phyloP scores from a whole-genome alignment of 2,888 invertebrate species.

The Marasmarcha lunaedactyla region DNA sequence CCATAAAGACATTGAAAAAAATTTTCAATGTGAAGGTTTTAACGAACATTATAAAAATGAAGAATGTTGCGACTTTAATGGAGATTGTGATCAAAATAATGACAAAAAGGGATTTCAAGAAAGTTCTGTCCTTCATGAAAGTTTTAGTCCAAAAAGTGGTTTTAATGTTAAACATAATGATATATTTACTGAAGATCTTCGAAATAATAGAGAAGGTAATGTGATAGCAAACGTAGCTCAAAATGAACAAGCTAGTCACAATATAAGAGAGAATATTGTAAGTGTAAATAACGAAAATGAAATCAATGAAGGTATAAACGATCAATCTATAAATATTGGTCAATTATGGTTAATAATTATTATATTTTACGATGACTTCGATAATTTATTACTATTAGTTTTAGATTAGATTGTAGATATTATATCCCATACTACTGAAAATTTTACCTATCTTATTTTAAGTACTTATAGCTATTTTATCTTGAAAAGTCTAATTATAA shows the following conservation, averaged over 20 bases:
- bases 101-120: too few species aligned
- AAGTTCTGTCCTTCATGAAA: too few species aligned
- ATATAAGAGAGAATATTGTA: conserved; percentile 38
- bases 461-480: too few species aligned
- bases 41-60: too few species aligned
- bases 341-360: conserved; percentile 50
- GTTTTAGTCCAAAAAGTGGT: too few species aligned
- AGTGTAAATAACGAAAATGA: neutral
- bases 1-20: too few species aligned
- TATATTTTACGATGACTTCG: conserved; percentile 32
- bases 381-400: conserved; percentile 33
- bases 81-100: conserved; percentile 8
- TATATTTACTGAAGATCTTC: conserved; percentile 1
- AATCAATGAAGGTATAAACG: conserved; percentile 20
- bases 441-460: neutral
- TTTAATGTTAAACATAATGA: too few species aligned
- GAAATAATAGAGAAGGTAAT: neutral
- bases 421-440: conserved; percentile 8
- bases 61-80: neutral
- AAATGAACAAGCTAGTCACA: conserved; percentile 9
- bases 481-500: too few species aligned
- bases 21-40: too few species aligned
- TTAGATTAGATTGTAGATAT: conserved; percentile 22
- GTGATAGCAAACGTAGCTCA: conserved; percentile 6
- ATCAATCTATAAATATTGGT: conserved; percentile 27